These are phyloP conservation scores for Andricus grossulariae DNA, from an alignment of 1,140 invertebrate species.

Conservation along the genomic window DNA sequence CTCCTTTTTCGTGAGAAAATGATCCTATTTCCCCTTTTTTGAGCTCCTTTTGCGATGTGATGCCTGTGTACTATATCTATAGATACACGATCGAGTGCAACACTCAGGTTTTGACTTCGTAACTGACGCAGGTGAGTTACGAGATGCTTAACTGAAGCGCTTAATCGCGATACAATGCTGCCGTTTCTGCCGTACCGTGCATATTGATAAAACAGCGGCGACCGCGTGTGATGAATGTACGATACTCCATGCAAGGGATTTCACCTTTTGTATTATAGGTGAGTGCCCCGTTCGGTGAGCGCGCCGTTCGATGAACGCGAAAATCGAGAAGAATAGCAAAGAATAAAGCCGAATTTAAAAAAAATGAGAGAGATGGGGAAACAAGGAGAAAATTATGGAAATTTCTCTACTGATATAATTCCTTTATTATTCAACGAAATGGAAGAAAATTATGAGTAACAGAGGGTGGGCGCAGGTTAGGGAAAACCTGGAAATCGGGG, in stretches of 20 bases:
- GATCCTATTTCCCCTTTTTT: no score
- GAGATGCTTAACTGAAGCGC: conserved; percentile 18
- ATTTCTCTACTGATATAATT: no score
- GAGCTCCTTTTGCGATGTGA: no score
- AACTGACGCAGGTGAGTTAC: conserved; percentile 37
- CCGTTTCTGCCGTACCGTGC: conserved; percentile 24
- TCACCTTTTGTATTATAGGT: conserved; percentile 20
- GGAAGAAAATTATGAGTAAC: no score
- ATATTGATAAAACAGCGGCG: conserved; percentile 35
- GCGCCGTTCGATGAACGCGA: background rate
- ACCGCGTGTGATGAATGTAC: conserved; percentile 37
- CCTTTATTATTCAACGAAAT: no score
- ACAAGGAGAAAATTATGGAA: no score
- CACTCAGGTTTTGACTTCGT: conserved; percentile 15
- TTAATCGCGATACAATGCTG: conserved; percentile 46
- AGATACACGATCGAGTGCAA: conserved; percentile 6
- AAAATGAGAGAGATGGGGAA: background rate
- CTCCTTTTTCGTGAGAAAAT: no score
- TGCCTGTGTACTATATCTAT: no score
- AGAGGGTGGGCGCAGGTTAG: no score
- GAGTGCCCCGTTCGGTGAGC: background rate
- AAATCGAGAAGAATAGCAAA: conserved; percentile 5
- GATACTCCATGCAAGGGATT: conserved; percentile 25
- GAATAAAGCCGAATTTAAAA: background rate
- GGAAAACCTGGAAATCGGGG: no score